These are phyloP conservation scores for Fulmarus glacialis DNA, from an alignment of 2,113 vertebrate species.

Conservation along the genomic window DNA sequence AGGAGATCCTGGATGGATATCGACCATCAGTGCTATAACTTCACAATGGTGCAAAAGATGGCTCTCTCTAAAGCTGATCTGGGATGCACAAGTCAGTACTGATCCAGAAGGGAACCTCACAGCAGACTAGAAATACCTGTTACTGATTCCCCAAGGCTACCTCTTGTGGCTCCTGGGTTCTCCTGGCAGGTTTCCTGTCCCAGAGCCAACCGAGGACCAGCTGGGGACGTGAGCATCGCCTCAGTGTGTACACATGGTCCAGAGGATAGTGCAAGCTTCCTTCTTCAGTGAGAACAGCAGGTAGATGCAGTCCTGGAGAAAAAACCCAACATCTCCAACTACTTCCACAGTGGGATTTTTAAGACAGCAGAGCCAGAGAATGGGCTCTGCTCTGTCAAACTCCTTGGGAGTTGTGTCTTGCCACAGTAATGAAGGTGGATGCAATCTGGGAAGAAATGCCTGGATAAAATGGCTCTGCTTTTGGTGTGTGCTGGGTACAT, in stretches of 20 bases:
- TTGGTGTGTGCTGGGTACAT: background rate
- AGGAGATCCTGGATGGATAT: background rate
- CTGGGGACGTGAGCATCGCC: background rate
- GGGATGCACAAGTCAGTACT: background rate
- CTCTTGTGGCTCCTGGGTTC: background rate
- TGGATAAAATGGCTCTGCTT: background rate
- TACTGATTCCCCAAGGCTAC: background rate
- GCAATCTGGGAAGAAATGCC: background rate
- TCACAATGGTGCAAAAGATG: background rate
- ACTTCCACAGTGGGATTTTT: background rate
- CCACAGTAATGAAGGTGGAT: background rate
- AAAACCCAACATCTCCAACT: background rate
- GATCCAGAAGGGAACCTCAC: background rate
- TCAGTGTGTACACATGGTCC: background rate
- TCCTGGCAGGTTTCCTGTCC: background rate
- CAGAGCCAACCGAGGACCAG: background rate
- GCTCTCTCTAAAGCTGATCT: background rate
- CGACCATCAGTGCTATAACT: background rate
- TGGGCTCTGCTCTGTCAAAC: background rate
- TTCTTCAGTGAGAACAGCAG: background rate
- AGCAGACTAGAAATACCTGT: background rate
- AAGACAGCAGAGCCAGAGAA: background rate
- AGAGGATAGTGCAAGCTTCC: background rate
- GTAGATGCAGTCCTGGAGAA: background rate
- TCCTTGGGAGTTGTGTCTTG: background rate